Evolutionary conservation across 2,113 vertebrate species (phyloP), one percentile per base, ranked within the genome.

Genomic region (Falcunculus frontatus): DNA sequence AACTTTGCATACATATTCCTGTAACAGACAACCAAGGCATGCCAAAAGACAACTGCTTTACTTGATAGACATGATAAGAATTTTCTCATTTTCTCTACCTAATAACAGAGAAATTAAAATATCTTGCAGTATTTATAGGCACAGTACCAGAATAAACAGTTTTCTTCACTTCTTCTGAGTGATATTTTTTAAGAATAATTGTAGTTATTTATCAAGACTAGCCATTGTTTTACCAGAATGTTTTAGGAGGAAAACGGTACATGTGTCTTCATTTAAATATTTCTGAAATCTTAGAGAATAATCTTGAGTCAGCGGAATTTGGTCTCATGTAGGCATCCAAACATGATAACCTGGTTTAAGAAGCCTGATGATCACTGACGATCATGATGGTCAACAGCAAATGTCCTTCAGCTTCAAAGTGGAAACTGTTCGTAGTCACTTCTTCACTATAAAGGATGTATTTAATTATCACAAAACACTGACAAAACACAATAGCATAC

Each of bases 1-100:
- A 95, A 73, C 79, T 94, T 96, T 86, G 89, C 93, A 93, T 69
- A 90, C 35, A 56, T 50, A 94, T 89, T 95, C 72, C 76, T 94
- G 35, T 70, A 96, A 95, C 74, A 97, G 89, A 97, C 95, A 97
- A 90, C 52, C 50, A 87, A 93, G 75, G 96, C 73, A 93, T 55
- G 75, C 79, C 84, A 92, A 79, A 89, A 93, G 94, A 89, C 64
- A 84, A 96, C 80, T 85, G 62, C 75, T 96, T 94, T 70, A 87
- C 83, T 90, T 93, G 93, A 81, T 26, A 97, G 88, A 76, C 68
- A 93, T 82, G 80, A 22, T 62, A 97, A 92, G 79, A 96, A 96
- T 97, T 96, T 94, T 96, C 50, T 75, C 67, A 68, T 95, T 85
- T 89, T 90, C 80, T 90, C 90, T 87, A 80, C 46, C 70, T 85